Conservation (phyloP, 2,797 vertebrate species). For the Megalops cyprinoides region DNA sequence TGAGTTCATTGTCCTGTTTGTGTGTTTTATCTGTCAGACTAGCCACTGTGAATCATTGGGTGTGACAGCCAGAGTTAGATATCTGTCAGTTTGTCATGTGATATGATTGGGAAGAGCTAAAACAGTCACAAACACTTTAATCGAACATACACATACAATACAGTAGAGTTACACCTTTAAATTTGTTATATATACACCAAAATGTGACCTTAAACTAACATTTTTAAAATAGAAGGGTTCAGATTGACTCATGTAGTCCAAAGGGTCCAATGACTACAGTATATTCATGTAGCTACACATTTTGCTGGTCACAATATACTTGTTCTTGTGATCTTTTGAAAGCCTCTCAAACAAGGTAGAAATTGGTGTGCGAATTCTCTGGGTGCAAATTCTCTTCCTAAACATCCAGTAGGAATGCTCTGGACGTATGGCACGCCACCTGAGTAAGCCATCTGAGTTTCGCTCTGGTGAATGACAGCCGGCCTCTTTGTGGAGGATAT, state of each 20-base stretch:
- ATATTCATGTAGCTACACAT: too few relatives aligned
- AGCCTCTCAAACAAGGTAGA: too few relatives aligned
- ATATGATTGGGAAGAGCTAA: background rate
- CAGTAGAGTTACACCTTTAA: too few relatives aligned
- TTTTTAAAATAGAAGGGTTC: too few relatives aligned
- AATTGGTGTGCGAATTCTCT: too few relatives aligned
- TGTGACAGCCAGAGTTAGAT: background rate
- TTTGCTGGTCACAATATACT: too few relatives aligned
- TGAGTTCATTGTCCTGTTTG: background rate
- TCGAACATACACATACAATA: too few relatives aligned
- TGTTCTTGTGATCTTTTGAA: background rate
- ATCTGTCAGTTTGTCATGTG: background rate
- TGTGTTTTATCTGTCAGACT: constrained; percentile 4
- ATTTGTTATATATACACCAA: too few relatives aligned
- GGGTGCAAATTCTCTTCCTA: too few relatives aligned
- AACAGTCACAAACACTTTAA: background rate
- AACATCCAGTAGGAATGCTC: background rate
- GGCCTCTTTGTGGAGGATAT: constrained; percentile 35
- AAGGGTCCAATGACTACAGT: too few relatives aligned
- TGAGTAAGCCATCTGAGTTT: background rate
- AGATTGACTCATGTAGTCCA: too few relatives aligned
- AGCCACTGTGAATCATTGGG: background rate
- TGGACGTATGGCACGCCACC: background rate
- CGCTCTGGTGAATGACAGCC: constrained; percentile 31
- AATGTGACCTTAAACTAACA: too few relatives aligned